Evolutionary conservation across 2,888 invertebrate species (phyloP), one percentile per base, ranked within the genome.

Genomic region (Andrena marginata): DNA sequence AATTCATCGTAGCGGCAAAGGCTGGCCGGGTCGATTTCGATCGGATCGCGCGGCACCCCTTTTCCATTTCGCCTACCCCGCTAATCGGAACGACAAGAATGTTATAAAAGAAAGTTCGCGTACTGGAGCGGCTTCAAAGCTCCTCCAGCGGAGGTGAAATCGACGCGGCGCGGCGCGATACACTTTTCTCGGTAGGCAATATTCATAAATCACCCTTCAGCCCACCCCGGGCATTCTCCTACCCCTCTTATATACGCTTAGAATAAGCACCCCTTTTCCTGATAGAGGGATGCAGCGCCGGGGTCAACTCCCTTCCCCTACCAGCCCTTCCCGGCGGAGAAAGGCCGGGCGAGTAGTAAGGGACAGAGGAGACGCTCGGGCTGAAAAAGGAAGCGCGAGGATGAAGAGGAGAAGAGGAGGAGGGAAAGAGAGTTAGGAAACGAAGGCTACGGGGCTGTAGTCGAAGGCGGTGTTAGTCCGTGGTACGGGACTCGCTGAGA

Each of bases 171-270:
- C 73, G 71, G 79, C 87, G 85, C 85, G 89, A 92, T 91, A 89
- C 91, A 89, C 87, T 89, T 91, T 89, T 91, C 88, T 84, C 86
- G 89, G 85, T 89, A 92, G 89, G 92, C 93, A 93, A 93, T 94
- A 94, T 92, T 93, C 93, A 93, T 94, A 94, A 94, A 94, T 94
- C 93, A 94, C 88, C 89, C 84, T 84, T 85, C 87, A 85, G 80
- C 84, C 79, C 84, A 76, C 78, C 77, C 74, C 79, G 67, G 35
- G 65, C 67, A 74, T 80, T 79, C 74, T 87, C 76, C 77, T 77
- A 23, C 79, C 83, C 81, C 83, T 85, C 84, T 82, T 91, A 92
- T 93, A 93, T 93, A 91, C 92, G 92, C 93, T 93, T 93, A 93
- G 93, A 93, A 93, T 93, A 93, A 93, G 93, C 91, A 90, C 85